Conservation (phyloP, 92 coral and sea anemone species). For the Paramuricea clavata region DNA sequence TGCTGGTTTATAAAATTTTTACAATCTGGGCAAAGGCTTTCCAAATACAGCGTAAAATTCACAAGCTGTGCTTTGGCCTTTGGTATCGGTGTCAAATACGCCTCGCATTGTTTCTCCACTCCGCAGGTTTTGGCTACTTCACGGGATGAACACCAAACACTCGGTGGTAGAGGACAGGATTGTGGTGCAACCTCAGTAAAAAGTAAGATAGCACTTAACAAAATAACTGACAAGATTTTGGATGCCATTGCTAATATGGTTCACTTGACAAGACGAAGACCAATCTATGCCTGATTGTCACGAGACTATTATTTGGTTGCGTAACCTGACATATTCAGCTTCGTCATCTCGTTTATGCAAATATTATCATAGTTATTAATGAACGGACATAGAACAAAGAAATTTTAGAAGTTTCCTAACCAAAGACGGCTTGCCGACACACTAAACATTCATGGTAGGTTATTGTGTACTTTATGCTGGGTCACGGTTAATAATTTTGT, state of each 20-base stretch:
- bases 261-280: neutral
- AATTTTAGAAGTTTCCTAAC: too few relatives aligned
- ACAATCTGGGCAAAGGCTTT: conserved; percentile 82
- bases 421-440: too few relatives aligned
- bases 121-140: neutral
- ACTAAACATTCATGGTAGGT: too few relatives aligned
- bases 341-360: too few relatives aligned
- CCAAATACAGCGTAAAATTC: conserved; percentile 70
- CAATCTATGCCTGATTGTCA: neutral
- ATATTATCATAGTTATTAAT: too few relatives aligned
- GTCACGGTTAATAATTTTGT: too few relatives aligned
- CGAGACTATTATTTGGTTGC: neutral
- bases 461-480: too few relatives aligned
- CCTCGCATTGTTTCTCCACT: conserved; percentile 25
- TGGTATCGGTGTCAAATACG: conserved; percentile 9
- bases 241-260: neutral
- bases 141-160: conserved; percentile 33
- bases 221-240: neutral
- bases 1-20: conserved; percentile 64
- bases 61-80: conserved; percentile 62
- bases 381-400: too few relatives aligned
- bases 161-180: conserved; percentile 15
- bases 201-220: neutral
- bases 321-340: too few relatives aligned
- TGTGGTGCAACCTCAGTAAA: neutral